Percentiles rank a stretch among this genome's conserved stretches.
Conservation (phyloP, 2,797 vertebrate genomes). For the Sardinella longiceps region DNA sequence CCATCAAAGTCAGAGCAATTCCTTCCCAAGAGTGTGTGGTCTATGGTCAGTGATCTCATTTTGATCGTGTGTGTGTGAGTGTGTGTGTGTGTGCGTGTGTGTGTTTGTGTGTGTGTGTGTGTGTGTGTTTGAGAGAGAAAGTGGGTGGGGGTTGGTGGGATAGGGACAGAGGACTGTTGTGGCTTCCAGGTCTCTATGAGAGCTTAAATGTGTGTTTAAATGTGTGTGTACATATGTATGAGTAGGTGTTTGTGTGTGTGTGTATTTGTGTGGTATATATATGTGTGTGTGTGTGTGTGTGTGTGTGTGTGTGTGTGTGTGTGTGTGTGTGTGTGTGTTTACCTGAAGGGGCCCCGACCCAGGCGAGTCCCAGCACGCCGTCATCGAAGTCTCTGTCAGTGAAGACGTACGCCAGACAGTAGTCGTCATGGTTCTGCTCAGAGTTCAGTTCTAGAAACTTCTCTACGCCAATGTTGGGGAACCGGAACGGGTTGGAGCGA, state of each 20-base stretch:
- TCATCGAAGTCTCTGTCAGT: constrained; percentile 98
- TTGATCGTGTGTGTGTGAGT: no score
- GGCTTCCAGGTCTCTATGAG: no score
- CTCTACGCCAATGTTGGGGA: constrained; percentile 96
- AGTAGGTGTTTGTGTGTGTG: no score
- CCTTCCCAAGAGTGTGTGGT: no score
- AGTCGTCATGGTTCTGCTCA: constrained; percentile 97
- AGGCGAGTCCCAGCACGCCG: constrained; percentile 93
- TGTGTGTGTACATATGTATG: no score
- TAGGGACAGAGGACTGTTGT: not conserved
- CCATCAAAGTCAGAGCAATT: constrained; percentile 33
- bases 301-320: constrained; percentile 7
- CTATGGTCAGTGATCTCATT: no score
- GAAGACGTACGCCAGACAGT: constrained; percentile 97
- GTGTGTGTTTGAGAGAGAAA: no score
- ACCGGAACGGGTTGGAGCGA: constrained; percentile 92
- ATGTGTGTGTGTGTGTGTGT: no score
- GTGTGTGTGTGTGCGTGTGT: no score
- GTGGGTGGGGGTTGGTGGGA: not conserved
- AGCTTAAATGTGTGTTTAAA: no score
- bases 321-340: constrained; percentile 34
- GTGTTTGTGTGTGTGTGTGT: no score
- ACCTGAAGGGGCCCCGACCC: constrained; percentile 98
- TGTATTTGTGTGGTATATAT: no score
- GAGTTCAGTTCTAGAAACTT: constrained; percentile 98